These are phyloP conservation scores for Osmerus eperlanus DNA, from an alignment of 2,113 vertebrate species.

Conservation along the genomic window DNA sequence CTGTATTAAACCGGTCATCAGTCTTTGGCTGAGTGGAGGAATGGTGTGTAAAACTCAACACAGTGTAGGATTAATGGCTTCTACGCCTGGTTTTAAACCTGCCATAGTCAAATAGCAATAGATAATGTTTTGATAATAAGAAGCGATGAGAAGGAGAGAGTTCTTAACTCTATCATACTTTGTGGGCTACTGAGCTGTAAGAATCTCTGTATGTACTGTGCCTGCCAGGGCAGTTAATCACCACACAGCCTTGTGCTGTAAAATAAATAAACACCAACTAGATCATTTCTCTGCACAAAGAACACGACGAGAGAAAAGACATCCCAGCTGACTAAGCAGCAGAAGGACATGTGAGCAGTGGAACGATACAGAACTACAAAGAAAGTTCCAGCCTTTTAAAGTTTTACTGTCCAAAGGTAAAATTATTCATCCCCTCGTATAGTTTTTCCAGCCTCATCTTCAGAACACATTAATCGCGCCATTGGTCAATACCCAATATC, in stretches of 20 bases:
- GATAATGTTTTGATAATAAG: background rate
- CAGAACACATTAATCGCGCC: slow-evolving; percentile 50
- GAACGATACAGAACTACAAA: slow-evolving; percentile 30
- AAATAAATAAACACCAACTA: slow-evolving; percentile 43
- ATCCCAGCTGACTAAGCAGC: slow-evolving; percentile 35
- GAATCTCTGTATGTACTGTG: slow-evolving; percentile 43
- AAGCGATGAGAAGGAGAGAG: background rate
- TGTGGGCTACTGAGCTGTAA: slow-evolving; percentile 21
- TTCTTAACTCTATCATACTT: slow-evolving; percentile 29
- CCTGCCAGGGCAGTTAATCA: slow-evolving; percentile 35
- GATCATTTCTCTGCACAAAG: slow-evolving; percentile 22
- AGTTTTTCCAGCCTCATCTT: slow-evolving; percentile 35
- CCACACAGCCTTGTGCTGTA: slow-evolving; percentile 32
- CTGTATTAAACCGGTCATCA: no score
- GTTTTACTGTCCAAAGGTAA: background rate
- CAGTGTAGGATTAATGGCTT: no score
- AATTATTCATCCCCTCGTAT: slow-evolving; percentile 33
- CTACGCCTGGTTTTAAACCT: background rate
- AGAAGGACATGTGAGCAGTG: slow-evolving; percentile 10
- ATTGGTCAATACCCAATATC: slow-evolving; percentile 45
- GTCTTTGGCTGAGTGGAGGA: no score
- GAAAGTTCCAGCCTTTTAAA: slow-evolving; percentile 9
- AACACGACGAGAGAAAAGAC: slow-evolving; percentile 40
- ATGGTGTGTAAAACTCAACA: no score
- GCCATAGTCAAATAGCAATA: background rate